Evolutionary conservation across 2,888 invertebrate species (phyloP).

Genomic region (Phymatocera aterrima): DNA sequence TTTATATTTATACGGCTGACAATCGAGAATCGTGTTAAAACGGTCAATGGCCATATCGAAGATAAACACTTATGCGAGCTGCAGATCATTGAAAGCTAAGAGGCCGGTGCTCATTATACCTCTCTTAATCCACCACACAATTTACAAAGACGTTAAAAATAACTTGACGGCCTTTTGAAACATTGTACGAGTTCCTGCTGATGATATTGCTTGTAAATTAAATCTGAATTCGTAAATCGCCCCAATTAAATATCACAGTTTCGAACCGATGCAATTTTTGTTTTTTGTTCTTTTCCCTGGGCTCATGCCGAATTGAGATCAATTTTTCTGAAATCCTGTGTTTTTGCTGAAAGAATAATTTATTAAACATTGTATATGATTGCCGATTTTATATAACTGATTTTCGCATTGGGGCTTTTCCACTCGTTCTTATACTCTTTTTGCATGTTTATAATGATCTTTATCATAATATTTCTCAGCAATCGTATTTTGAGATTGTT

Average conservation of each 20-base stretch:
- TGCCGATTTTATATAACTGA: not conserved
- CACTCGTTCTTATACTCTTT: too few relatives aligned
- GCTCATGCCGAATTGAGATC: too few relatives aligned
- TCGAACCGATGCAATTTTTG: not conserved
- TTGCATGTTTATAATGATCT: too few relatives aligned
- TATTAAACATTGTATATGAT: too few relatives aligned
- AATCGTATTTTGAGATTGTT: not conserved
- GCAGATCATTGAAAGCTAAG: not conserved
- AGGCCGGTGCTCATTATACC: not conserved
- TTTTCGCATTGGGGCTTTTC: too few relatives aligned
- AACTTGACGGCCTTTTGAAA: constrained; percentile 2
- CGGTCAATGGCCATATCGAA: not conserved
- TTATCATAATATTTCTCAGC: too few relatives aligned
- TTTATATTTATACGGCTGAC: not conserved
- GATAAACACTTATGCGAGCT: not conserved
- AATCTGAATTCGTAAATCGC: not conserved
- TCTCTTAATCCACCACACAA: not conserved
- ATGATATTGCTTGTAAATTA: not conserved
- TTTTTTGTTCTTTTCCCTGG: too few relatives aligned
- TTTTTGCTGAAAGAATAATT: too few relatives aligned
- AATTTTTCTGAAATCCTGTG: too few relatives aligned
- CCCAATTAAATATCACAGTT: too few relatives aligned
- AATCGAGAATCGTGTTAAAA: too few relatives aligned
- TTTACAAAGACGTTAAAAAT: constrained; percentile 14
- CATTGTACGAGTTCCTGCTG: not conserved